Percentiles rank a stretch among this genome's conserved stretches.
Evolutionary conservation across 1,140 invertebrate genomes (phyloP).

Genomic region (Halictus rubicundus): DNA sequence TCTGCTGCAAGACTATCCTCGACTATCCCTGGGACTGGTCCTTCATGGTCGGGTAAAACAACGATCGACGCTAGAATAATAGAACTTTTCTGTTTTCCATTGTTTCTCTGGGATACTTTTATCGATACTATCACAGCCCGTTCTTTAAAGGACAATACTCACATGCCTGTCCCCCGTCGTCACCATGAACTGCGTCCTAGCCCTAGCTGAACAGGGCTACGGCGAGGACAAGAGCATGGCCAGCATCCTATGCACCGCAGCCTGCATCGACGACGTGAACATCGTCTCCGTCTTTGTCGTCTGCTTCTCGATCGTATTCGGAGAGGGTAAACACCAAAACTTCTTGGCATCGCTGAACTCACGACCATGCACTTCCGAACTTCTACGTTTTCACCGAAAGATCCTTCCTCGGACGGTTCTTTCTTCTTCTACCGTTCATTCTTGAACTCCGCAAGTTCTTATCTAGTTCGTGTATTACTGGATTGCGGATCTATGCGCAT

Average conservation of each 20-base stretch:
- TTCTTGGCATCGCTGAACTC: too few relatives aligned
- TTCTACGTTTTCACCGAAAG: too few relatives aligned
- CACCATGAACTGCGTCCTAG: constrained; percentile 71
- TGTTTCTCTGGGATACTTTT: too few relatives aligned
- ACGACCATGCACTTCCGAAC: too few relatives aligned
- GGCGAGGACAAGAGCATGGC: constrained; percentile 76
- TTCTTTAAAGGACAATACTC: constrained; percentile 66
- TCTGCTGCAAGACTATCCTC: constrained; percentile 65
- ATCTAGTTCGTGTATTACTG: too few relatives aligned
- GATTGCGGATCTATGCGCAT: too few relatives aligned
- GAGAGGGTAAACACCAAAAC: constrained; percentile 58
- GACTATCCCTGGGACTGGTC: constrained; percentile 73
- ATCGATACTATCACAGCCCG: too few relatives aligned
- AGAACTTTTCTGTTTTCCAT: too few relatives aligned
- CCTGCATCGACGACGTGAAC: constrained; percentile 74
- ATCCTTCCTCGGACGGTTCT: too few relatives aligned
- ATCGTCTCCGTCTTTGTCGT: constrained; percentile 72
- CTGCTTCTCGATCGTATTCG: constrained; percentile 69
- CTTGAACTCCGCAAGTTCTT: too few relatives aligned
- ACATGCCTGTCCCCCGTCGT: constrained; percentile 76
- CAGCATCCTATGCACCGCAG: constrained; percentile 71
- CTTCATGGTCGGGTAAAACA: constrained; percentile 71
- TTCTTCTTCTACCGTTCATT: too few relatives aligned
- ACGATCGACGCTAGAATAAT: too few relatives aligned
- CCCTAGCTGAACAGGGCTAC: constrained; percentile 73